phyloP scores from a whole-genome alignment of 2,888 invertebrate species.

The Orthonychiurus folsomi region DNA sequence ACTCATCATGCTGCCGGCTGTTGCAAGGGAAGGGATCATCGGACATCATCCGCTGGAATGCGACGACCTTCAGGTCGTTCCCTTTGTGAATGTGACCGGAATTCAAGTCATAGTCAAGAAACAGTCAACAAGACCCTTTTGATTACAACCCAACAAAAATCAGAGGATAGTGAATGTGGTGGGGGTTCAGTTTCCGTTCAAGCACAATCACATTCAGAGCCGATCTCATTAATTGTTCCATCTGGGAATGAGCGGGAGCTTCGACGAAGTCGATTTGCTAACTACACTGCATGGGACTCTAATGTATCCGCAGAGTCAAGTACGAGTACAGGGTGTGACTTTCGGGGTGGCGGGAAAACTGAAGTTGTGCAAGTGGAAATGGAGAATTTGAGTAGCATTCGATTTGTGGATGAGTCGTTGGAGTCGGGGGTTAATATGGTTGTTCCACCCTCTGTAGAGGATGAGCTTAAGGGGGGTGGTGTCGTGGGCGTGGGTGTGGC shows the following conservation, averaged over 20 bases:
- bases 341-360: neutral
- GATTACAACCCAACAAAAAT: conserved; percentile 20
- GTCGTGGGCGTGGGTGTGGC: conserved; percentile 6
- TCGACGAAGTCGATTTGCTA: conserved; percentile 8
- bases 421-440: neutral
- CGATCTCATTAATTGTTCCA: conserved; percentile 8
- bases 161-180: neutral
- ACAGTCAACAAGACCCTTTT: conserved; percentile 37
- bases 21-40: neutral
- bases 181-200: neutral
- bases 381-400: conserved; percentile 7
- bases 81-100: conserved; percentile 14
- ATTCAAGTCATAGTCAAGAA: conserved; percentile 35
- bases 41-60: neutral
- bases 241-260: conserved; percentile 4
- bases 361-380: conserved; percentile 9
- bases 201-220: neutral
- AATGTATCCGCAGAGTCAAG: conserved; percentile 9
- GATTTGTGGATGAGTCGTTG: neutral
- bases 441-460: neutral
- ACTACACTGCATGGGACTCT: conserved; percentile 10
- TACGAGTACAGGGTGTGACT: neutral
- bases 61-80: conserved; percentile 10
- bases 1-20: neutral
- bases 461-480: neutral